Conservation (phyloP, 2,113 vertebrate species). For the Eclectus roratus region DNA sequence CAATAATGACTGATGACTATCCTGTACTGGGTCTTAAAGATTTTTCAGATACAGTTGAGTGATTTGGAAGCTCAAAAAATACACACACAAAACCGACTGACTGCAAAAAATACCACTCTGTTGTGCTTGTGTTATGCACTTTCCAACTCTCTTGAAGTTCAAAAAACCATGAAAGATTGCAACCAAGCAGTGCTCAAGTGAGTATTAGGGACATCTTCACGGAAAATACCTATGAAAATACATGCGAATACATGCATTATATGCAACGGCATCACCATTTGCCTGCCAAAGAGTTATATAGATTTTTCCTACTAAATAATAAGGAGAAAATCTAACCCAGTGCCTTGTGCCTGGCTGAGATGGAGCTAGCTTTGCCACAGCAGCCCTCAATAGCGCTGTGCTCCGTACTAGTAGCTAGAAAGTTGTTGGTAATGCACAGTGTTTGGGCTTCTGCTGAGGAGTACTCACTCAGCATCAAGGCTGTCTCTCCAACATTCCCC, state of each 20-base stretch:
- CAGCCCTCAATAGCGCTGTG: background rate
- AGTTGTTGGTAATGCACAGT: background rate
- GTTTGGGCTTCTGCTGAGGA: background rate
- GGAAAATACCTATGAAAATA: background rate
- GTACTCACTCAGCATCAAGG: background rate
- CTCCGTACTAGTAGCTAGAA: background rate
- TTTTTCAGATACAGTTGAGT: background rate
- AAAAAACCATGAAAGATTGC: background rate
- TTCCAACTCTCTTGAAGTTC: background rate
- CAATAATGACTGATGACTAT: background rate
- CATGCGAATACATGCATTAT: background rate
- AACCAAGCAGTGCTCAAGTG: background rate
- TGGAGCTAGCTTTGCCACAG: background rate
- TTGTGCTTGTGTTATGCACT: background rate
- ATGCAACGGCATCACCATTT: background rate
- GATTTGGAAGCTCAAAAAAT: background rate
- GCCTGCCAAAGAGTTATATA: background rate
- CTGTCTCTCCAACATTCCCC: background rate
- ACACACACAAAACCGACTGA: background rate
- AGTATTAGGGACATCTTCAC: background rate
- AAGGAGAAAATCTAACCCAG: background rate
- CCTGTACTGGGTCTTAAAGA: background rate
- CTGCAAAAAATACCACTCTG: background rate
- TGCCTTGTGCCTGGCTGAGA: background rate
- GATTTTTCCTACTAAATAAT: background rate